These are phyloP conservation scores for Rhingia rostrata DNA, from an alignment of 2,888 invertebrate species.

Conservation along the genomic window DNA sequence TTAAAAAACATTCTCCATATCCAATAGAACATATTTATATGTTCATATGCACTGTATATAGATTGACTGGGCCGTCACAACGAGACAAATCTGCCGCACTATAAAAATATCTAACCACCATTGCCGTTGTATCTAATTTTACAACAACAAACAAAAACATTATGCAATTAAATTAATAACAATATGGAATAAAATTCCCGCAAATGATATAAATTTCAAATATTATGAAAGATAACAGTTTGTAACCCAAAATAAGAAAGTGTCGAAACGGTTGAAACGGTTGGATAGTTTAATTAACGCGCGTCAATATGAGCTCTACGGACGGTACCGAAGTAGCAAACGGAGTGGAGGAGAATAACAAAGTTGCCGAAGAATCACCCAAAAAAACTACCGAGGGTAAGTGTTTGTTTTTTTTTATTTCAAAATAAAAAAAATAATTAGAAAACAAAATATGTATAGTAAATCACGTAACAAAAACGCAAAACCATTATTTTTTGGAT, in stretches of 20 bases:
- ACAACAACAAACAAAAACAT: constrained; percentile 8
- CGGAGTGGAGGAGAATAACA: constrained; percentile 59
- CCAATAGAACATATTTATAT: background rate
- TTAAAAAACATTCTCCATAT: too few relatives aligned
- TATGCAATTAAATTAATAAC: constrained; percentile 23
- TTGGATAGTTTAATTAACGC: constrained; percentile 26
- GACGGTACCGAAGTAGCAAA: constrained; percentile 54
- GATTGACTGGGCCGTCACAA: background rate
- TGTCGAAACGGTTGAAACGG: constrained; percentile 9
- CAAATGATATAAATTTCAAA: constrained; percentile 2
- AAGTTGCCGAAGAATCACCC: constrained; percentile 33
- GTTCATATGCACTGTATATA: background rate
- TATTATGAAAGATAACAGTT: constrained; percentile 50
- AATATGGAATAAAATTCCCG: constrained; percentile 8
- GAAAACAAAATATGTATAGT: too few relatives aligned
- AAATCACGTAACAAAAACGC: too few relatives aligned
- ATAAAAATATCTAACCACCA: constrained; percentile 2
- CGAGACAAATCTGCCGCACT: background rate
- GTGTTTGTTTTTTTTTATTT: background rate
- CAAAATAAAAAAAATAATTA: too few relatives aligned
- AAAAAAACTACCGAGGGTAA: constrained; percentile 60
- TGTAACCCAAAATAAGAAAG: constrained; percentile 45
- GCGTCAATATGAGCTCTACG: constrained; percentile 56
- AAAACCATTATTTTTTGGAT: too few relatives aligned
- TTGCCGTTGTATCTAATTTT: constrained; percentile 1